Evolutionary conservation across 1,140 invertebrate genomes (phyloP), one percentile per base, ranked within the genome.

Genomic region (Drosophila fuyamai): DNA sequence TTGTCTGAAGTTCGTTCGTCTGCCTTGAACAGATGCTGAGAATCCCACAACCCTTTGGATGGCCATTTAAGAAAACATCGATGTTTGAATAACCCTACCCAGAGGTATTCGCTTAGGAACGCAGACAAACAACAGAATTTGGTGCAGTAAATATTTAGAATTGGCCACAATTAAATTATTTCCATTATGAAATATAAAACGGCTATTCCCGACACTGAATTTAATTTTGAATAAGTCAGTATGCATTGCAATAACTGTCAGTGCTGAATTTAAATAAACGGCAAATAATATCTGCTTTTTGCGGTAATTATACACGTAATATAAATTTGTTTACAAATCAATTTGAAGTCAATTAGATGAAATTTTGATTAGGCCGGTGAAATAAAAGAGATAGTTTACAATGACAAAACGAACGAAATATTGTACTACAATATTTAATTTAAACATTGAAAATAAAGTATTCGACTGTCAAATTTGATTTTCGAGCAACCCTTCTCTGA

Each of bases 11-110:
- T 48, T 71, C 36, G 43, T 32, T 16, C 8, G 60, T 36, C 61
- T 70, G 35, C 38, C 12, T 2, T 36, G 43, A 18, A 29, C 63
- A 71, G 67, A 70, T 48, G 67, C 14, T 53, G 12, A 23, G 43
- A 57, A 13, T 70, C 65, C 44, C 62, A 71, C 29, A 70, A 48
- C 65, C 65, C 65, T 47, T 63, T 43, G 4, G 8, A n/a, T 57
- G 65, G 16, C 12, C 51, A 9, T 53, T 43, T 18, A 14, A 12
- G 5, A 6, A 51, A 29, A 51, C 32, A 53, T 18, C 16, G 16
- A 40, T 50, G 36, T 62, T 18, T 23, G 14, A 41, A 62, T 50
- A 35, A 35, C n/a, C 46, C 14, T n/a, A 40, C 35, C 29, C 59
- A 61, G 27, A 6, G 12, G 10, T 57, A 16, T 29, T 16, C 14